These are phyloP conservation scores for Oncorhynchus nerka DNA, from an alignment of 2,113 vertebrate genomes.

Conservation along the genomic window DNA sequence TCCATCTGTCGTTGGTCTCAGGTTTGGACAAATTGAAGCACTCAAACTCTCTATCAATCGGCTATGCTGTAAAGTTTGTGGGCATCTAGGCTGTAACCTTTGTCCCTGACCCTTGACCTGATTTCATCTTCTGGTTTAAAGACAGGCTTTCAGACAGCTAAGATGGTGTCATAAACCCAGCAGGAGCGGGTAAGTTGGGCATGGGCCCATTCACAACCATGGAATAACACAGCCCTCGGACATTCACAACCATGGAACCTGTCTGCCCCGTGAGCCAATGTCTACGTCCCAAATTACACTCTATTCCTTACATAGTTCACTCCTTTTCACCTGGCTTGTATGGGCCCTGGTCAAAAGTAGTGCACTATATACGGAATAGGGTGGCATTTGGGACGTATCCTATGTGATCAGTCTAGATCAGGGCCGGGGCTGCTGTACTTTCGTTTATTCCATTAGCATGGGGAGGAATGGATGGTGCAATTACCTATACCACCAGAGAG, in stretches of 20 bases:
- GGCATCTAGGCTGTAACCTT: constrained; percentile 21
- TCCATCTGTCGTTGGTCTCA: neutral
- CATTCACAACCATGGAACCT: constrained; percentile 44
- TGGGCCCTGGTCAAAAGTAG: no score
- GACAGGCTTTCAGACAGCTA: constrained; percentile 34
- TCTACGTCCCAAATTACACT: no score
- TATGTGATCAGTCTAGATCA: constrained; percentile 19
- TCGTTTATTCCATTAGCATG: constrained; percentile 46
- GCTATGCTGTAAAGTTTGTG: constrained; percentile 8
- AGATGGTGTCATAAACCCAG: constrained; percentile 59
- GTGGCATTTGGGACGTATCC: no score
- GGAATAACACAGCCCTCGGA: neutral
- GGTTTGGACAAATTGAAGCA: neutral
- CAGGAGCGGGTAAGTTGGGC: constrained; percentile 32
- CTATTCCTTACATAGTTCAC: no score
- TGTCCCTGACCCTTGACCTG: constrained; percentile 46
- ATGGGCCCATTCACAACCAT: constrained; percentile 43
- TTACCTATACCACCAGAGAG: constrained; percentile 43
- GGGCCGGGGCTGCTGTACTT: constrained; percentile 21
- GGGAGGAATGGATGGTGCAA: constrained; percentile 28
- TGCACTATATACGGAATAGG: no score
- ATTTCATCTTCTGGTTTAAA: constrained; percentile 34
- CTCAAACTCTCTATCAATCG: neutral
- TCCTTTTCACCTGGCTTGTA: no score
- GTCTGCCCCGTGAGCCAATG: constrained; percentile 34